Evolutionary conservation across 2,797 vertebrate genomes (phyloP), one percentile per base, ranked within the genome.

Genomic region (Protosalanx chinensis): DNA sequence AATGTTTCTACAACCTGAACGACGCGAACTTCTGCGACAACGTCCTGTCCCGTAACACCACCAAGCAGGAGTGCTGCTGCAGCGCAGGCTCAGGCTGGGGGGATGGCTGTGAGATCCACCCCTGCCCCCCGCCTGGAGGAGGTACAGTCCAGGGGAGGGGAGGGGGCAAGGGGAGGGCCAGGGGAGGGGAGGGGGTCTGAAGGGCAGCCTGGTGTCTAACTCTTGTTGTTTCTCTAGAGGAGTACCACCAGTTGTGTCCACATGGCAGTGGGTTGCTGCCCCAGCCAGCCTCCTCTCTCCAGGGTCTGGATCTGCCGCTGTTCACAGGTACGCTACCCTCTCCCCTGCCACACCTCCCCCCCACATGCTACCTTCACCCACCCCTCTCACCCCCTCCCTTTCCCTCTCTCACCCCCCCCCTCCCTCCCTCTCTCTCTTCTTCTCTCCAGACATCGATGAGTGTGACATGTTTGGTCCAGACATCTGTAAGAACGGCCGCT

Each of bases 11-110:
- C 37, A 92, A 93, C 77, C 64, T 93, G 72, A 88, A 93, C 0
- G 88, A 83, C 0, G 84, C 81, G 70, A 91, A 91, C 85, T 87
- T 91, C 76, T 93, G 92, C 15, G 85, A 90, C 78, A 93, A 93
- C 20, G 92, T 92, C 62, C 80, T 93, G 78, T 92, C 92, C 16
- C 88, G 78, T 6, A 93, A 93, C 83, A 72, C 81, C 79, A 93
- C 90, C 73, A 92, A 90, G 78, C 88, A 88, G 80, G 92, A 93
- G 83, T 93, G 92, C 83, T 93, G 92, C 87, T 93, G 92, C 75
- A 93, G 92, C 0, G 91, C 88, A 30, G 92, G 92, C 5, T 79
- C 87, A 0, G 91, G 92, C 72, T 93, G 92, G 92, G 92, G 92
- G 0, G 91, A 91, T 84, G 87, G 93, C 86, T 93, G 92, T 6